Percentiles rank a stretch among this genome's conserved stretches.
phyloP scores from a whole-genome alignment of 2,888 invertebrate species.

The Dynastes hyllus region DNA sequence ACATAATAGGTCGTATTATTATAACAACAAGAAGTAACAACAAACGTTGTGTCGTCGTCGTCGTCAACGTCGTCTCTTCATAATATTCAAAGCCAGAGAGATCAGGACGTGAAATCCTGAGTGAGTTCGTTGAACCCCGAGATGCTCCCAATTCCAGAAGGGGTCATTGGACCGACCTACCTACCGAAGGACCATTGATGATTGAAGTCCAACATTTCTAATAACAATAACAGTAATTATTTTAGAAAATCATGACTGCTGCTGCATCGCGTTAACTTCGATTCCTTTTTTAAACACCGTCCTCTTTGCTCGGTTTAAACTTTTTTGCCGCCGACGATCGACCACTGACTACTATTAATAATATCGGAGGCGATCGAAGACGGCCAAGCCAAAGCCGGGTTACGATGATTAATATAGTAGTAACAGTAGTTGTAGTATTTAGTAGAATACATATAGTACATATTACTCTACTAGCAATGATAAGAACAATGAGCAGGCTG shows the following conservation, averaged over 20 bases:
- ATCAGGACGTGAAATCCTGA: conserved; percentile 51
- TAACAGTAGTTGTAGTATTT: conserved; percentile 7
- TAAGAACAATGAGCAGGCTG: conserved; percentile 22
- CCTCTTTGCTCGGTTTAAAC: conserved; percentile 4
- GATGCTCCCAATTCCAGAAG: conserved; percentile 57
- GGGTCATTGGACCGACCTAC: conserved; percentile 56
- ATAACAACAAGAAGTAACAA: too few species aligned
- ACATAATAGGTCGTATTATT: conserved; percentile 39
- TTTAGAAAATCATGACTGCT: conserved; percentile 37
- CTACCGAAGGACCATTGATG: conserved; percentile 48
- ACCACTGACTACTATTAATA: background rate
- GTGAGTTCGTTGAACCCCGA: conserved; percentile 54
- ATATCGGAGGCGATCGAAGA: background rate
- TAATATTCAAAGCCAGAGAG: conserved; percentile 53
- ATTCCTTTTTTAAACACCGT: conserved; percentile 7
- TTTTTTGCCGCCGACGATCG: conserved; percentile 14
- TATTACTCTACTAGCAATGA: background rate
- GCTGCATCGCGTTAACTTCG: conserved; percentile 19
- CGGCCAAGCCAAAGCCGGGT: too few species aligned
- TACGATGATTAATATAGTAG: background rate
- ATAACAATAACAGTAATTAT: conserved; percentile 50
- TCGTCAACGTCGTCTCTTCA: conserved; percentile 32
- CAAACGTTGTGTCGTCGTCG: conserved; percentile 42
- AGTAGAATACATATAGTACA: background rate
- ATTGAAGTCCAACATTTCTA: conserved; percentile 48